Evolutionary conservation across 1,140 invertebrate species (phyloP), one percentile per base, ranked within the genome.

Genomic region (Hyphantria cunea): DNA sequence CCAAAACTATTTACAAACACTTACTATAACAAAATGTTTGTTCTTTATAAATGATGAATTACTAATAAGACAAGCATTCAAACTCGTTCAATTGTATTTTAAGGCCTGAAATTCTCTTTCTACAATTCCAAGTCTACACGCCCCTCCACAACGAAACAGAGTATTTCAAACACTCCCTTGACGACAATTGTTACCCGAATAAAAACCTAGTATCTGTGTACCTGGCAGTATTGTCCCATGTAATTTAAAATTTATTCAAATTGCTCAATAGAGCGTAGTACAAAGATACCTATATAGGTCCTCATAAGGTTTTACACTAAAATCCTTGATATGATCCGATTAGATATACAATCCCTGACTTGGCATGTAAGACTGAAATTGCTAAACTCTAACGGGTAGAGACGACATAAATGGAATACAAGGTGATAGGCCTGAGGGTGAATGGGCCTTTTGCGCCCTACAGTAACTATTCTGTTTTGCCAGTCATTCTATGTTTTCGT

Each of bases 271-370:
- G 53, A 55, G 53, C 33, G 12, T 39, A 0, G 37, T 58, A 58
- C 48, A 15, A 37, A 39, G 37, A 58, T 49, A 44, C 55, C 45
- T 10, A 5, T 25, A 25, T 25, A 25, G 17, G 5, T 25, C 1
- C 17, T 25, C 17, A 58, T 48, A 17, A 58, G 48, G 33, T 37
- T 32, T 13, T 42, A 56, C 2, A 47, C 54, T 48, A 32, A 39
- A 56, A 37, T 58, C 33, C 45, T 58, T 39, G 14, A 12, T 49
- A 58, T 52, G 10, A 31, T 25, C 17, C 17, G 17, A 44, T 52
- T 49, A 49, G 15, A 41, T 12, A 15, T n/a, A 34, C 42, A 47
- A 65, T 65, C 63, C 63, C 66, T 68, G 50, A 68, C 41, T 45
- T 54, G 42, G 54, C 60, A 56, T 48, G 11, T 52, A 1, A 25